A percentile compares a stretch with the other conserved stretches of the same genome.
phyloP scores from a whole-genome alignment of 2,888 invertebrate species.

The Elaeidobius kamerunicus region DNA sequence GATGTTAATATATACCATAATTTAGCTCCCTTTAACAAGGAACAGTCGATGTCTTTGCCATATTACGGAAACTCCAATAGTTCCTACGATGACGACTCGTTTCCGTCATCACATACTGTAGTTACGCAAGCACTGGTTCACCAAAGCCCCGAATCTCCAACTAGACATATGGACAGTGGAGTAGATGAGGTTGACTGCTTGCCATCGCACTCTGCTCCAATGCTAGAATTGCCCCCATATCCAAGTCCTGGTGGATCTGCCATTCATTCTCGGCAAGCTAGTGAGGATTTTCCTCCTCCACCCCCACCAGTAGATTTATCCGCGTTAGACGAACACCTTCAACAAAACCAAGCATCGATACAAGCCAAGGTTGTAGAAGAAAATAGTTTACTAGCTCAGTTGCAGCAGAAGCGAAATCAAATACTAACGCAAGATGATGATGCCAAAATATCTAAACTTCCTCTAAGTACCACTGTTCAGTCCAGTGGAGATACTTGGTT shows the following conservation, averaged over 20 bases:
- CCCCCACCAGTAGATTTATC: slow-evolving; percentile 73
- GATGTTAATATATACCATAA: no score
- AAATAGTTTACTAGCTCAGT: slow-evolving; percentile 56
- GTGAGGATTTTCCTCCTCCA: slow-evolving; percentile 89
- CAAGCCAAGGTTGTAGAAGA: slow-evolving; percentile 39
- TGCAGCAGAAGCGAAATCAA: slow-evolving; percentile 64
- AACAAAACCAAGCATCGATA: slow-evolving; percentile 34
- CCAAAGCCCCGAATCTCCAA: slow-evolving; percentile 58
- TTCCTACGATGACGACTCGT: slow-evolving; percentile 35
- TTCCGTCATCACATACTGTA: slow-evolving; percentile 49
- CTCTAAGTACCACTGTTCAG: slow-evolving; percentile 32
- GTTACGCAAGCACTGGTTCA: slow-evolving; percentile 84
- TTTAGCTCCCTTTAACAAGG: slow-evolving; percentile 45
- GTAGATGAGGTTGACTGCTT: slow-evolving; percentile 66
- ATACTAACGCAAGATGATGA: slow-evolving; percentile 53
- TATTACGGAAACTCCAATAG: slow-evolving; percentile 38
- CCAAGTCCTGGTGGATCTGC: slow-evolving; percentile 75
- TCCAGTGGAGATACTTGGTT: slow-evolving; percentile 64
- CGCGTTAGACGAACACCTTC: slow-evolving; percentile 58
- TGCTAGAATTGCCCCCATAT: slow-evolving; percentile 71
- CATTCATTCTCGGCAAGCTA: slow-evolving; percentile 79
- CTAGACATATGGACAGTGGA: slow-evolving; percentile 47
- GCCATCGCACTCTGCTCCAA: slow-evolving; percentile 46
- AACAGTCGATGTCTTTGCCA: slow-evolving; percentile 37
- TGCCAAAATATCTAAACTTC: slow-evolving; percentile 46